Percentiles rank a stretch among this genome's conserved stretches.
Conservation (phyloP, 2,113 vertebrate genomes). For the Aythya baeri region DNA sequence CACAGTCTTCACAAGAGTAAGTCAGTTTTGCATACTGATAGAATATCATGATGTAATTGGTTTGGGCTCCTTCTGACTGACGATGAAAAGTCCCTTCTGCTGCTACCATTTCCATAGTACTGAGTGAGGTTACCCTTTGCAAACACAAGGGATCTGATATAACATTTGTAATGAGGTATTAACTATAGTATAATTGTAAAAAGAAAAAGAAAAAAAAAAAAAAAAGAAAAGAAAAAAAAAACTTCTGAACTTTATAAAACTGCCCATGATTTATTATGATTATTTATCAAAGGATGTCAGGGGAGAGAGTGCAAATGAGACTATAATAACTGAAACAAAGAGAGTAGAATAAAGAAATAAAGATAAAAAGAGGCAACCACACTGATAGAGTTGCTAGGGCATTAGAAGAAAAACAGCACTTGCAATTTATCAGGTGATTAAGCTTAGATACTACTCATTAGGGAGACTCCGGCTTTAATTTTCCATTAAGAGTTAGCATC, state of each 20-base stretch:
- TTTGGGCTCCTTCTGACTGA: not conserved
- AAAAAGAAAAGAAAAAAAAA: too few species aligned
- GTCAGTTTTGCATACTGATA: not conserved
- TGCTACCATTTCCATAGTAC: not conserved
- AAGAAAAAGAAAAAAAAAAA: not conserved
- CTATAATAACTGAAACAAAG: not conserved
- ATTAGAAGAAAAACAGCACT: not conserved
- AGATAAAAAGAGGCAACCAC: constrained; percentile 2
- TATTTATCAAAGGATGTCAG: not conserved
- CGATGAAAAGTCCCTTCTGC: not conserved
- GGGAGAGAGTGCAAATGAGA: not conserved
- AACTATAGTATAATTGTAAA: not conserved
- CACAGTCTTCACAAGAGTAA: not conserved
- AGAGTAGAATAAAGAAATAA: constrained; percentile 9
- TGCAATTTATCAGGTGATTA: constrained; percentile 7
- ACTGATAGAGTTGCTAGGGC: not conserved
- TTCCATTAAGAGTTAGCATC: not conserved
- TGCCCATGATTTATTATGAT: not conserved
- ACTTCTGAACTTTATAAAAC: not conserved
- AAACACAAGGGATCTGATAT: not conserved
- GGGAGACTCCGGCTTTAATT: not conserved
- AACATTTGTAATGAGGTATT: not conserved
- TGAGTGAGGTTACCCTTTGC: not conserved
- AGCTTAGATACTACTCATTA: not conserved
- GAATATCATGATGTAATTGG: not conserved